phyloP scores from a whole-genome alignment of 2,113 vertebrate genomes.

The Corythaeola cristata region DNA sequence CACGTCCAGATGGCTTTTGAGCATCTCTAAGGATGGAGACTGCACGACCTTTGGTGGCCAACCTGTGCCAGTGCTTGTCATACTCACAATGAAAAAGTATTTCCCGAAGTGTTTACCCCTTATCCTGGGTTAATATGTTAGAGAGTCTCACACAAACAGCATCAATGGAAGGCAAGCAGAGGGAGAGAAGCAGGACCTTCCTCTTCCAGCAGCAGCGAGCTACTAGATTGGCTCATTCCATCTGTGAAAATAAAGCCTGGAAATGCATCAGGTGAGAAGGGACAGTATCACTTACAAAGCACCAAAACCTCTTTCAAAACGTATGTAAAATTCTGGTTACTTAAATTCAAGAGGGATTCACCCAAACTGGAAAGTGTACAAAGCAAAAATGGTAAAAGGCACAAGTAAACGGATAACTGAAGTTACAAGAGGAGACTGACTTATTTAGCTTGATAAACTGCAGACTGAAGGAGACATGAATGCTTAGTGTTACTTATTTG shows the following conservation, averaged over 20 bases:
- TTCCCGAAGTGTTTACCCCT: neutral
- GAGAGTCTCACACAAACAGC: neutral
- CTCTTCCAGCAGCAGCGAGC: neutral
- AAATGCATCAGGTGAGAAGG: neutral
- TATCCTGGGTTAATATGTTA: accelerated
- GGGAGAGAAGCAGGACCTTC: neutral
- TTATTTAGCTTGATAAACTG: neutral
- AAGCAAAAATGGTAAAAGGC: neutral
- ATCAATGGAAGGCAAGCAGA: neutral
- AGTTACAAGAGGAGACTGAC: neutral
- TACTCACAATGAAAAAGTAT: neutral
- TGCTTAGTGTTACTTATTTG: neutral
- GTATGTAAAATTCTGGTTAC: neutral
- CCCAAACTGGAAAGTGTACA: neutral
- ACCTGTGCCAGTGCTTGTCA: neutral
- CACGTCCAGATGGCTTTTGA: neutral
- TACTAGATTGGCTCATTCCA: neutral
- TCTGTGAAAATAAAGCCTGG: neutral
- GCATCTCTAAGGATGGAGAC: neutral
- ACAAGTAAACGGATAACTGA: accelerated
- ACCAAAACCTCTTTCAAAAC: neutral
- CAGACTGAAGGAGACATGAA: neutral
- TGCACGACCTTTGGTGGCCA: neutral
- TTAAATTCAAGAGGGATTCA: neutral
- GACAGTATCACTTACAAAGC: neutral